Evolutionary conservation across 2,888 invertebrate species (phyloP).

Genomic region (Pantelozetes paolii): DNA sequence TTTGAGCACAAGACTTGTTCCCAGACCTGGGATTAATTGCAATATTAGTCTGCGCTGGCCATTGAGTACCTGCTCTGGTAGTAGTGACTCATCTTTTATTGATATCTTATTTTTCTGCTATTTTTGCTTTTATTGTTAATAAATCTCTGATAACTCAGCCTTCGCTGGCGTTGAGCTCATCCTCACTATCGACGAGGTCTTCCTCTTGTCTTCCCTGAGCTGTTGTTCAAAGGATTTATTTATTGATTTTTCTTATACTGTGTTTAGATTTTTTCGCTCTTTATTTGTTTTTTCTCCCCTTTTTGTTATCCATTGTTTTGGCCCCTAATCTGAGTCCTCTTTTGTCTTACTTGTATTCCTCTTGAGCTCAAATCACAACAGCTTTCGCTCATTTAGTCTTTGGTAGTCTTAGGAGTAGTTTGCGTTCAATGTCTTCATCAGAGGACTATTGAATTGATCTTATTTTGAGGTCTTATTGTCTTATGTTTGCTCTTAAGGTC

Average conservation of each 20-base stretch:
- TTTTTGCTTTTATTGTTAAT: slow-evolving; percentile 2
- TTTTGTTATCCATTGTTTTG: background rate
- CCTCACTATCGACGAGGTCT: background rate
- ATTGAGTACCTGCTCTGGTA: background rate
- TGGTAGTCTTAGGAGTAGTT: no score
- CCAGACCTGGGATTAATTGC: background rate
- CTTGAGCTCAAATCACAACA: slow-evolving; percentile 19
- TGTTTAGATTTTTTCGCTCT: background rate
- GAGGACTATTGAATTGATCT: slow-evolving; percentile 4
- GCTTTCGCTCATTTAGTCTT: background rate
- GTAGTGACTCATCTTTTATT: slow-evolving; percentile 8
- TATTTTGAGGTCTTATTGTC: no score
- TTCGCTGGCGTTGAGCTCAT: background rate
- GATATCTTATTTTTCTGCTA: background rate
- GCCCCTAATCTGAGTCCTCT: background rate
- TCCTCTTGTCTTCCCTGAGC: slow-evolving; percentile 5
- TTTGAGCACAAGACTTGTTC: background rate
- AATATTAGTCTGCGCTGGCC: background rate
- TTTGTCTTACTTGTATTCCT: background rate
- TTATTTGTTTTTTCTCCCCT: background rate
- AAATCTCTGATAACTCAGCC: background rate
- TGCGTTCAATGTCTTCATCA: background rate
- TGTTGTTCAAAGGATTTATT: slow-evolving; percentile 20
- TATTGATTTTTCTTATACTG: background rate
- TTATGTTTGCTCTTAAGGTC: no score